These are phyloP conservation scores for Hyles vespertilio DNA, from an alignment of 1,140 invertebrate species.

Conservation along the genomic window DNA sequence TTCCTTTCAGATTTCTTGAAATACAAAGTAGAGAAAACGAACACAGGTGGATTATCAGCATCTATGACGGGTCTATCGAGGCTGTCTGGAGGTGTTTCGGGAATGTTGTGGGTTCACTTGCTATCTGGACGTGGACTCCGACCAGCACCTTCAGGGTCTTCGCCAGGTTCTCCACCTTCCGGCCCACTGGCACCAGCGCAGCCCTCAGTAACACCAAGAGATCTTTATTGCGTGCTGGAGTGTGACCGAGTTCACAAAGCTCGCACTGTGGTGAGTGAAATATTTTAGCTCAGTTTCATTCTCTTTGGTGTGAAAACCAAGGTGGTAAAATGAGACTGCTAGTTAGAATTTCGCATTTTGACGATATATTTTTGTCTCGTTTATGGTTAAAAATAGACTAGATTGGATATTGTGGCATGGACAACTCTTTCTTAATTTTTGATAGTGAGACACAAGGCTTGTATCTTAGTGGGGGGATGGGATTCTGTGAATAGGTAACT, in stretches of 20 bases:
- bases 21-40: constrained; percentile 92
- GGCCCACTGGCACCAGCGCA: constrained; percentile 54
- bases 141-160: constrained; percentile 82
- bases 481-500: too few relatives aligned
- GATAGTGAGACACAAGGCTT: too few relatives aligned
- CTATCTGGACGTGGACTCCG: constrained; percentile 92
- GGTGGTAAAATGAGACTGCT: too few relatives aligned
- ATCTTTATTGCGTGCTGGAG: constrained; percentile 97
- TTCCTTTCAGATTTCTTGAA: constrained; percentile 87
- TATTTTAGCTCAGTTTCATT: constrained; percentile 1
- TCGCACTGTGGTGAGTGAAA: constrained; percentile 86
- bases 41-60: constrained; percentile 68
- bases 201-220: constrained; percentile 81
- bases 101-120: constrained; percentile 93
- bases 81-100: constrained; percentile 82
- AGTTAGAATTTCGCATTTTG: too few relatives aligned
- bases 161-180: constrained; percentile 79
- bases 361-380: too few relatives aligned
- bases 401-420: too few relatives aligned
- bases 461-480: too few relatives aligned
- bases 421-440: too few relatives aligned
- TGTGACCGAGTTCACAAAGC: constrained; percentile 98
- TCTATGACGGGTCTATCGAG: constrained; percentile 69
- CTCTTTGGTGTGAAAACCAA: too few relatives aligned
- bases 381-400: too few relatives aligned